Evolutionary conservation across 1,140 invertebrate species (phyloP), one percentile per base, ranked within the genome.

Genomic region (Drosophila cardini): DNA sequence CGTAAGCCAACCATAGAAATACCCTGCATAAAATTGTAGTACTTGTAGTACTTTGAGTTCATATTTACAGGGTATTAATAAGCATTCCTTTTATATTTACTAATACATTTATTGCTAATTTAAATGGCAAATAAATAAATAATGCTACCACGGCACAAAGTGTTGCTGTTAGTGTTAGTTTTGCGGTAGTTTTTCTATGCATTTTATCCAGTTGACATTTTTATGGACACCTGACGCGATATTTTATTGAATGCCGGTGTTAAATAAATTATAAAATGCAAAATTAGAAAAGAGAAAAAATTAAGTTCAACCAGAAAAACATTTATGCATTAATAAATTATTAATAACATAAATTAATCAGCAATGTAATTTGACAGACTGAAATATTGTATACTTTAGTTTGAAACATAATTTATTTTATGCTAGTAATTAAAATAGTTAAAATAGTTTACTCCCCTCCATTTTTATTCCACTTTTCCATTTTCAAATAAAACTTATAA

Each of bases 41-140:
- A 15, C n/a, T 15, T 21, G 4, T n/a, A 50, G n/a, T 32, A 5
- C 2, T 32, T 26, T 9, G 11, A 4, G n/a, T 10, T 8, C 7
- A 15, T 32, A 4, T 11, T 26, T 32, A 18, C 2, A 48, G 61
- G 10, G 48, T 63, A 53, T 63, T 21, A 42, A 4, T 16, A 0
- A 32, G 21, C 11, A 32, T 13, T 6, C 16, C n/a, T 2, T 9
- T 0, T 11, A 4, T 34, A 8, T 1, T 13, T 9, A 1, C 2
- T 4, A 4, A n/a, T 8, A 13, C 4, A 9, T 73, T 55, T 46
- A 61, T 46, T 56, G 60, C 68, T 57, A 69, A 61, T 69, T 61
- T 36, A 48, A 69, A 69, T 48, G 57, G 13, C 64, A 60, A 42
- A 61, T 73, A 69, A 73, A 73, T 73, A 42, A 73, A 73, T 68